phyloP scores from a whole-genome alignment of 1,140 invertebrate genomes.

The Drosophila parabipectinata region DNA sequence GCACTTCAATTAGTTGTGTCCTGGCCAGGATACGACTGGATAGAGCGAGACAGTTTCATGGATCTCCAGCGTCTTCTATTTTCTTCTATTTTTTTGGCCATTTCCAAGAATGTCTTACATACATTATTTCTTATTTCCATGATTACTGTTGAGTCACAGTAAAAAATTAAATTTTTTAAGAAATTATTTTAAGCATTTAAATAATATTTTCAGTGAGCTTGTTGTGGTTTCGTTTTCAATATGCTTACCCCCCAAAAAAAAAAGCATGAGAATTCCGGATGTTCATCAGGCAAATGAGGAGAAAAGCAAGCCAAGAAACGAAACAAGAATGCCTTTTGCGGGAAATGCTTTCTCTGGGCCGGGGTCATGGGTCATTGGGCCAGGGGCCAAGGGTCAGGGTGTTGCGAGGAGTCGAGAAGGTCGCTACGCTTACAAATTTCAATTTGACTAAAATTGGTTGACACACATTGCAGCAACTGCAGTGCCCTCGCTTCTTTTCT shows the following conservation, averaged over 20 bases:
- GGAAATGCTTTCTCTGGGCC: constrained; percentile 39
- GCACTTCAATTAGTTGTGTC: constrained; percentile 77
- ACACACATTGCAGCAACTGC: constrained; percentile 72
- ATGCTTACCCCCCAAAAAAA: constrained; percentile 34
- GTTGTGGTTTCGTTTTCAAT: constrained; percentile 56
- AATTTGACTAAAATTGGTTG: constrained; percentile 80
- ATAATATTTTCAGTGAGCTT: constrained; percentile 31
- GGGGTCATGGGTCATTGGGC: constrained; percentile 5
- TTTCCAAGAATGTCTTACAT: constrained; percentile 28
- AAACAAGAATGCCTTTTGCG: constrained; percentile 19
- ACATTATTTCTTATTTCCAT: constrained; percentile 26
- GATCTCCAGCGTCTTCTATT: constrained; percentile 14
- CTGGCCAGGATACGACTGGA: constrained; percentile 54
- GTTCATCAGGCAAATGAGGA: constrained; percentile 67
- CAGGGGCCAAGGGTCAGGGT: not conserved
- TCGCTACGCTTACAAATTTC: constrained; percentile 68
- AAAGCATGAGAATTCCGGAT: constrained; percentile 23
- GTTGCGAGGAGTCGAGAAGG: constrained; percentile 41
- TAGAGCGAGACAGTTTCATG: constrained; percentile 7
- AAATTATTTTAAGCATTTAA: constrained; percentile 1
- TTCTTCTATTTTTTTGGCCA: constrained; percentile 9
- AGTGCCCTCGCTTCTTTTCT: constrained; percentile 15
- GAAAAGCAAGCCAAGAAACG: constrained; percentile 25
- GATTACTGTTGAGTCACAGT: constrained; percentile 17
- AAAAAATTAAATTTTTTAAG: not conserved